A percentile compares a stretch with the other conserved stretches of the same genome.
Conservation (phyloP, 2,113 vertebrate species). For the Emberiza fucata region DNA sequence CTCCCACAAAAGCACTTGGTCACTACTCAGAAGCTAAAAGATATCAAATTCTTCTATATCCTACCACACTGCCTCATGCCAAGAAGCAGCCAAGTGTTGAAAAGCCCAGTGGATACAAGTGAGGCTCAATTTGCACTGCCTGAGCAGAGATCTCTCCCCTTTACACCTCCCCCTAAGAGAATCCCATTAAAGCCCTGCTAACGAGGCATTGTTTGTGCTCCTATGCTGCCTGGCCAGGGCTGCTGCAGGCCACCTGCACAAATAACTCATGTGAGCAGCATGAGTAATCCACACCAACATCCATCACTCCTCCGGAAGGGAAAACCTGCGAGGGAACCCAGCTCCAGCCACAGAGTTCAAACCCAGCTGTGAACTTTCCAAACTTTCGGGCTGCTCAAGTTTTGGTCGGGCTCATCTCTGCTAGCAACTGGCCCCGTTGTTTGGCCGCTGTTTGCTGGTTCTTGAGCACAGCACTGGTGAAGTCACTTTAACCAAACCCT, state of each 20-base stretch:
- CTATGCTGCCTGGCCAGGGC: background rate
- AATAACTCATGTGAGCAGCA: conserved; percentile 65
- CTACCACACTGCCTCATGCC: background rate
- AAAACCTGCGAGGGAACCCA: conserved; percentile 44
- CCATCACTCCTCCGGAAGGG: conserved; percentile 31
- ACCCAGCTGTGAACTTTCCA: conserved; percentile 62
- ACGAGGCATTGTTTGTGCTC: conserved; percentile 25
- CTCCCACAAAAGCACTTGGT: conserved; percentile 32
- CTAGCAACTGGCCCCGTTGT: conserved; percentile 55
- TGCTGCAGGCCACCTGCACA: conserved; percentile 60
- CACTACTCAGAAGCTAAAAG: conserved; percentile 5
- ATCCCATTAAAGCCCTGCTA: background rate
- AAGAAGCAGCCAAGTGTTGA: background rate
- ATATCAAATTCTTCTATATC: background rate
- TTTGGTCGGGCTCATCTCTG: conserved; percentile 40
- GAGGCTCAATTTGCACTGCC: background rate
- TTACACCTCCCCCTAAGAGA: background rate
- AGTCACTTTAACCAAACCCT: conserved; percentile 54
- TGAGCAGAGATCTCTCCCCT: background rate
- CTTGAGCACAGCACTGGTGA: conserved; percentile 24
- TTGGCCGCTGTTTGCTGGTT: conserved; percentile 43
- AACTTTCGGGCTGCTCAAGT: background rate
- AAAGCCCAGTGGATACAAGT: background rate
- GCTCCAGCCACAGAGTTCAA: conserved; percentile 24
- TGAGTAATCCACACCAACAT: conserved; percentile 64